Conservation (phyloP, 1,140 invertebrate genomes). For the Ctenoplectra terminalis region DNA sequence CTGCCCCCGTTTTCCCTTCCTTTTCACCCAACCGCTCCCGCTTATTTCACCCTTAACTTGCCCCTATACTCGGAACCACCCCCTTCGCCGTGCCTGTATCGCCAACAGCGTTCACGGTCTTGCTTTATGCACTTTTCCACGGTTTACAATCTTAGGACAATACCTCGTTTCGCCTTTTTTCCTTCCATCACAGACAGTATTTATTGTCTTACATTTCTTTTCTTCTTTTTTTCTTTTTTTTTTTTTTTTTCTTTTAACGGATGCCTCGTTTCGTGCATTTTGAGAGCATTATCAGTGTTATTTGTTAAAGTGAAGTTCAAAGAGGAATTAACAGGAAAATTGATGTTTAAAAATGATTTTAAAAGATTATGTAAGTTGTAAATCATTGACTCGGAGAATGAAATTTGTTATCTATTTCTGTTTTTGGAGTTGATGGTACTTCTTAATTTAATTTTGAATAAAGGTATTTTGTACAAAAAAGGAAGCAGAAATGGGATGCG, state of each 20-base stretch:
- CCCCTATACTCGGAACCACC: neutral
- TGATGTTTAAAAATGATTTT: no score
- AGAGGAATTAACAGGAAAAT: no score
- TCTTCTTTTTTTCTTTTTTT: neutral
- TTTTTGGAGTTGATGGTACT: no score
- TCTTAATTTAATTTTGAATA: no score
- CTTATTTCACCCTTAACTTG: slow-evolving; percentile 40
- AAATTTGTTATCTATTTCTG: no score
- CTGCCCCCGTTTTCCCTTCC: neutral
- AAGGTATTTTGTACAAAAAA: no score
- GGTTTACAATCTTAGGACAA: slow-evolving; percentile 36
- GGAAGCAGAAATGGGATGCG: no score
- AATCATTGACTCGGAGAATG: no score
- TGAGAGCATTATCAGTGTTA: no score
- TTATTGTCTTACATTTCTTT: neutral
- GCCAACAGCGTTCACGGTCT: slow-evolving; percentile 43
- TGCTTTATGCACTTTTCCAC: slow-evolving; percentile 51
- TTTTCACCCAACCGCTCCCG: slow-evolving; percentile 8
- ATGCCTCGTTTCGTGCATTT: no score
- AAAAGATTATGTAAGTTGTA: no score
- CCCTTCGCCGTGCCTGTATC: neutral
- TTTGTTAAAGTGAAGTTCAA: no score
- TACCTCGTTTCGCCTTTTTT: neutral
- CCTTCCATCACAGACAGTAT: neutral
- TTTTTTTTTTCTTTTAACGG: neutral